These are phyloP conservation scores for Leuciscus waleckii DNA, from an alignment of 2,797 vertebrate species.

Conservation along the genomic window DNA sequence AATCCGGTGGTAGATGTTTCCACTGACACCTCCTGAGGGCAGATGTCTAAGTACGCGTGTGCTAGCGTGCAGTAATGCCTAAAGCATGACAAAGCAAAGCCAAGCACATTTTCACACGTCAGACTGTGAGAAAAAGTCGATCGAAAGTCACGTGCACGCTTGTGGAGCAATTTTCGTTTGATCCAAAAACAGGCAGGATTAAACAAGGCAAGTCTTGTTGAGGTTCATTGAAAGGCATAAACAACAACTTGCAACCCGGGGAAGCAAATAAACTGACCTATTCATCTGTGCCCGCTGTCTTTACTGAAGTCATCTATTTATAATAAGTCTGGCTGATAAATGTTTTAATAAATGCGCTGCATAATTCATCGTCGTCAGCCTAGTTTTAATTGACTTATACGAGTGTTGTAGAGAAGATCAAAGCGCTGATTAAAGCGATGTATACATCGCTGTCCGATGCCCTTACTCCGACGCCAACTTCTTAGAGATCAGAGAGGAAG, in stretches of 20 bases:
- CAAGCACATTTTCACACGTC: slow-evolving; percentile 25
- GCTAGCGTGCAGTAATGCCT: slow-evolving; percentile 18
- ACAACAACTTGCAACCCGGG: slow-evolving; percentile 32
- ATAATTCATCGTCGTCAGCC: slow-evolving; percentile 83
- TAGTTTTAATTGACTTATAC: slow-evolving; percentile 85
- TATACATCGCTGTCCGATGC: slow-evolving; percentile 77
- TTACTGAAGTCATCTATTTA: slow-evolving; percentile 82
- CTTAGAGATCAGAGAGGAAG: slow-evolving; percentile 77
- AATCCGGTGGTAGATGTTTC: slow-evolving; percentile 74
- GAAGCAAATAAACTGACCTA: slow-evolving; percentile 70
- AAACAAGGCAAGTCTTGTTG: slow-evolving; percentile 44
- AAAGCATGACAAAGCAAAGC: slow-evolving; percentile 37
- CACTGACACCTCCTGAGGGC: slow-evolving; percentile 75
- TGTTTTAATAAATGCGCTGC: slow-evolving; percentile 86
- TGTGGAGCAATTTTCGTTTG: slow-evolving; percentile 35
- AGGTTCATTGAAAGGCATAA: slow-evolving; percentile 42
- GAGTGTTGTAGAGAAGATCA: slow-evolving; percentile 81
- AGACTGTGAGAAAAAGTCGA: neutral
- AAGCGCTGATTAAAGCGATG: slow-evolving; percentile 82
- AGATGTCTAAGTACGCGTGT: slow-evolving; percentile 51
- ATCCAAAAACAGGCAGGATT: slow-evolving; percentile 24
- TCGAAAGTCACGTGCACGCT: neutral
- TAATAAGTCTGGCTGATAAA: slow-evolving; percentile 85
- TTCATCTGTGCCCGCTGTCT: slow-evolving; percentile 79
- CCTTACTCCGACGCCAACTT: slow-evolving; percentile 68